Conservation (phyloP, 1,140 invertebrate genomes). For the Ctenoplectra terminalis region DNA sequence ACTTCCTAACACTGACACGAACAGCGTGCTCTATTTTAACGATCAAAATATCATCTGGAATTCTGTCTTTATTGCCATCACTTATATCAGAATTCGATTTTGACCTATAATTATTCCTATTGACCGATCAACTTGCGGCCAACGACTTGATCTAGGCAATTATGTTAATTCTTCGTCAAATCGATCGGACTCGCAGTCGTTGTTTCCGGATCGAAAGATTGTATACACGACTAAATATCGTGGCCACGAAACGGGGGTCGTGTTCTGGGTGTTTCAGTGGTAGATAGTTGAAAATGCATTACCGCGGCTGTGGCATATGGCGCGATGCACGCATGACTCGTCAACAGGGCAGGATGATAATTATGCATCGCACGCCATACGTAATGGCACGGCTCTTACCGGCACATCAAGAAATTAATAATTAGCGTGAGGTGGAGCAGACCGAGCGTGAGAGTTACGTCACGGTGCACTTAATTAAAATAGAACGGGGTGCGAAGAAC, state of each 20-base stretch:
- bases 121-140: background rate
- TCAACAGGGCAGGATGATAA: constrained; percentile 75
- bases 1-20: too few species aligned
- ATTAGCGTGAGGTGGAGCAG: constrained; percentile 76
- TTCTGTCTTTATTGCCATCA: too few species aligned
- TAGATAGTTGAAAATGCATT: constrained; percentile 81
- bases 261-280: constrained; percentile 60
- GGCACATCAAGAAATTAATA: constrained; percentile 83
- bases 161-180: constrained; percentile 56
- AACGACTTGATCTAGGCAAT: constrained; percentile 36
- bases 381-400: constrained; percentile 79
- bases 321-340: constrained; percentile 80
- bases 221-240: constrained; percentile 52
- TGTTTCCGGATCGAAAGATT: constrained; percentile 55
- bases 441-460: constrained; percentile 53
- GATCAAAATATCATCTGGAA: too few species aligned
- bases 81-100: too few species aligned
- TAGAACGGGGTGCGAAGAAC: constrained; percentile 57
- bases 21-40: too few species aligned
- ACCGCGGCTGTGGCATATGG: constrained; percentile 79
- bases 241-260: constrained; percentile 12
- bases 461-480: constrained; percentile 77
- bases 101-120: too few species aligned
- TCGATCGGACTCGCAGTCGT: constrained; percentile 44
- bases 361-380: constrained; percentile 82